Evolutionary conservation across 2,113 vertebrate species (phyloP).

Genomic region (Petrocephalus microphthalmus): DNA sequence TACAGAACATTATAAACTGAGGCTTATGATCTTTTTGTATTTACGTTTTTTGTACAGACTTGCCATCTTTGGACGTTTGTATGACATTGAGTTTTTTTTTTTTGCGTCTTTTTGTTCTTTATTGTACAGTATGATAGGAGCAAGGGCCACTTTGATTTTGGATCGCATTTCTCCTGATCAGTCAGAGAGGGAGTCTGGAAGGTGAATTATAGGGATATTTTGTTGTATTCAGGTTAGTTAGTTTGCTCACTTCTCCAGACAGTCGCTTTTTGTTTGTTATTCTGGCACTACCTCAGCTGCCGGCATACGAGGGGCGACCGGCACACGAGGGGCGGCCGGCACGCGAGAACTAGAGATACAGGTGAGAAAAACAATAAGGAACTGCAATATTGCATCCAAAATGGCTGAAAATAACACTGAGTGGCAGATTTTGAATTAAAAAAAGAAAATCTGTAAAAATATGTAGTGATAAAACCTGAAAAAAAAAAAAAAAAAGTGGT

Average conservation of each 20-base stretch:
- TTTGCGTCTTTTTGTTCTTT: not conserved
- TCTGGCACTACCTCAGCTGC: not conserved
- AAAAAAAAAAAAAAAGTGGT: not conserved
- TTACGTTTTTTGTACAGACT: not conserved
- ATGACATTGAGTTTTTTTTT: not conserved
- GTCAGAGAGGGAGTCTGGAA: not conserved
- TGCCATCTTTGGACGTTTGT: not conserved
- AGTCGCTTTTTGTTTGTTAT: not conserved
- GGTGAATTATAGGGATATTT: not conserved
- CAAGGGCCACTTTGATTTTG: not conserved
- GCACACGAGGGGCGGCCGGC: not conserved
- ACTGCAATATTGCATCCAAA: not conserved
- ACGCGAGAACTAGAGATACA: not conserved
- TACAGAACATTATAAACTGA: not conserved
- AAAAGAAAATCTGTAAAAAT: not conserved
- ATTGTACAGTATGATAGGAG: not conserved
- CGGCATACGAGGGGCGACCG: not conserved
- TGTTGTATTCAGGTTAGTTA: not conserved
- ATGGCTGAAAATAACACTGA: not conserved
- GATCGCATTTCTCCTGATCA: not conserved
- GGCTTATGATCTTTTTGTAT: not conserved
- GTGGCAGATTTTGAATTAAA: not conserved
- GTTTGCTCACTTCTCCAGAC: not conserved
- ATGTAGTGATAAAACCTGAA: not conserved
- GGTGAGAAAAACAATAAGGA: not conserved